Evolutionary conservation across 2,888 invertebrate species (phyloP), one percentile per base, ranked within the genome.

Genomic region (Dastarcus helophoroides): DNA sequence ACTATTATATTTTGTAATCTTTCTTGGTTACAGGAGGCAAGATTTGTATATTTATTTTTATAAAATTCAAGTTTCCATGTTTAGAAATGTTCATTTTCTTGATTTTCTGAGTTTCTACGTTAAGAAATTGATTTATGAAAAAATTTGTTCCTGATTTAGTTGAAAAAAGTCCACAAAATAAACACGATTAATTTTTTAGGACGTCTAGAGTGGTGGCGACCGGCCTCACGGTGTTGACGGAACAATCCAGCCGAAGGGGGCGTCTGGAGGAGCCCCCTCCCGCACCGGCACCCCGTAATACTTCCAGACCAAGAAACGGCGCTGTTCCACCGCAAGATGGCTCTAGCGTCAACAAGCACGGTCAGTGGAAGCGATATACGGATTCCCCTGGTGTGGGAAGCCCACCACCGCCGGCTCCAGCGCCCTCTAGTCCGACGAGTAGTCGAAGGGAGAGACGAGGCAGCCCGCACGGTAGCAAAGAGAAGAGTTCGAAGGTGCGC

Each of bases 351-450:
- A 32, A 42, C 13, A 50, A 51, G 27, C 53, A 55, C 39, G 51
- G 57, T 14, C 73, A 73, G 28, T 74, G 73, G 73, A 74, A 73
- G 56, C 68, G 73, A 41, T 74, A 74, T 48, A 73, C 71, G 14
- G 73, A 74, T 51, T 72, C 72, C 10, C 73, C 74, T 8, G 74
- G 73, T 33, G 73, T 74, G 24, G 73, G 74, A 14, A 66, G 71
- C 38, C 73, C 73, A 13, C 71, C 71, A 35, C 69, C 71, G 2
- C 68, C 68, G 1, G 48, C 50, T 4, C 48, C 54, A 8, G 70
- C 71, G 8, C 58, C 65, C 40, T 63, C 62, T 43, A 63, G 59
- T 17, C 58, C 62, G 12, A 50, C 57, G 28, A 41, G 51, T 14
- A 44, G 62, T 26, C 60, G 59, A 48, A 65, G 48, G 57, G 59